Conservation (phyloP, 2,113 vertebrate species). For the Dasyornis broadbenti region DNA sequence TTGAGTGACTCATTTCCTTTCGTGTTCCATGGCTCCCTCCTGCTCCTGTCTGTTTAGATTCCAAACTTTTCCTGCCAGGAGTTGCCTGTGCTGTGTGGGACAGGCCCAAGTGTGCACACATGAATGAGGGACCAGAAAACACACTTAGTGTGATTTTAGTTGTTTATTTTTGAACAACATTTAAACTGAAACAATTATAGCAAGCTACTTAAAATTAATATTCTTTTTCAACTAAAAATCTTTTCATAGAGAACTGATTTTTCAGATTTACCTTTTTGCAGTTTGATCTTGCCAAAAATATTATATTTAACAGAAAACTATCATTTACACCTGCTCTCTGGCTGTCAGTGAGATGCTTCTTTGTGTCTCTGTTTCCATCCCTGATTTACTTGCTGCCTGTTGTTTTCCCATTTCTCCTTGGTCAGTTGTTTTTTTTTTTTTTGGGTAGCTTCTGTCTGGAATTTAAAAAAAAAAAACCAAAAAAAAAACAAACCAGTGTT, state of each 20-base stretch:
- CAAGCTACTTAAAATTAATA: neutral
- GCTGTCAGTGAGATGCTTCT: neutral
- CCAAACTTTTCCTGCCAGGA: neutral
- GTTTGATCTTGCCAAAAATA: neutral
- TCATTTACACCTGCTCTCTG: neutral
- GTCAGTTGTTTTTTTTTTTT: neutral
- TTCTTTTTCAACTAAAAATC: neutral
- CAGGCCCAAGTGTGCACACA: neutral
- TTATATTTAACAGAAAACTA: neutral
- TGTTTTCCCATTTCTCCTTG: neutral
- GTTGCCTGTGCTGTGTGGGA: neutral
- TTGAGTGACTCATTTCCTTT: conserved; percentile 44
- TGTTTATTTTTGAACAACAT: neutral
- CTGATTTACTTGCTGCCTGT: neutral
- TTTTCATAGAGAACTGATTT: neutral
- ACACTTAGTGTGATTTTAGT: neutral
- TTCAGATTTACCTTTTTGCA: neutral
- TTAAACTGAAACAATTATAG: neutral
- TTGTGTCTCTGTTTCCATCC: neutral
- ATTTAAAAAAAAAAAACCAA: neutral
- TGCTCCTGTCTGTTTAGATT: conserved; percentile 27
- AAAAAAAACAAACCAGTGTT: neutral
- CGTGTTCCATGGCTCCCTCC: neutral
- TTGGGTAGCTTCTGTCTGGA: neutral
- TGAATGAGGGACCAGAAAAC: neutral